phyloP scores from a whole-genome alignment of 1,140 invertebrate species.

The Popillia japonica region DNA sequence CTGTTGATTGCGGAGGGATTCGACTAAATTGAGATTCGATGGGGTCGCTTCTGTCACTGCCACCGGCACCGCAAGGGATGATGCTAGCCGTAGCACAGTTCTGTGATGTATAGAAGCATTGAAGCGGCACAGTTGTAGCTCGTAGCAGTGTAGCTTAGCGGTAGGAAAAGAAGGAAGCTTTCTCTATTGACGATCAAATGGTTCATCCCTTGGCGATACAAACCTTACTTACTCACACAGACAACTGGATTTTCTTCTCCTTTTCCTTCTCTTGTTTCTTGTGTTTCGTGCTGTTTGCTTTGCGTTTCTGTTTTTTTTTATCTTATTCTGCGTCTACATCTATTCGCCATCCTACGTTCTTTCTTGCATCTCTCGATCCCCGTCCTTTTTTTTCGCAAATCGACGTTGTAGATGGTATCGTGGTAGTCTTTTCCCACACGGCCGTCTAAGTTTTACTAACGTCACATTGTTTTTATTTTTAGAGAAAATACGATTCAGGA shows the following conservation, averaged over 20 bases:
- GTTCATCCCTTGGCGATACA: constrained; percentile 36
- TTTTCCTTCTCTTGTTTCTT: constrained; percentile 36
- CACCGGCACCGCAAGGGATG: constrained; percentile 16
- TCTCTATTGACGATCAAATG: constrained; percentile 43
- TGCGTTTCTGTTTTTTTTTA: constrained; percentile 15
- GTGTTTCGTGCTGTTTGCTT: constrained; percentile 26
- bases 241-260: constrained; percentile 19
- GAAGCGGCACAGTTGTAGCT: not conserved
- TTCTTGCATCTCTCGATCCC: not conserved
- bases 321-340: constrained; percentile 30
- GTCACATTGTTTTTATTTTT: constrained; percentile 24
- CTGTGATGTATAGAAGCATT: not conserved
- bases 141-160: not conserved
- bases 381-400: not conserved
- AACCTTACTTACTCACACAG: not conserved
- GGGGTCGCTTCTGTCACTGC: constrained; percentile 16
- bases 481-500: constrained; percentile 22
- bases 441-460: constrained; percentile 28
- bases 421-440: not conserved
- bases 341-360: constrained; percentile 11
- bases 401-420: not conserved
- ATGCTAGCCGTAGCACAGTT: constrained; percentile 24
- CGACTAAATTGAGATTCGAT: constrained; percentile 35
- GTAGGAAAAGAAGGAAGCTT: not conserved
- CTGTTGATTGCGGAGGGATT: constrained; percentile 42